phyloP scores from a whole-genome alignment of 2,797 vertebrate genomes.

The Gastrophryne carolinensis region DNA sequence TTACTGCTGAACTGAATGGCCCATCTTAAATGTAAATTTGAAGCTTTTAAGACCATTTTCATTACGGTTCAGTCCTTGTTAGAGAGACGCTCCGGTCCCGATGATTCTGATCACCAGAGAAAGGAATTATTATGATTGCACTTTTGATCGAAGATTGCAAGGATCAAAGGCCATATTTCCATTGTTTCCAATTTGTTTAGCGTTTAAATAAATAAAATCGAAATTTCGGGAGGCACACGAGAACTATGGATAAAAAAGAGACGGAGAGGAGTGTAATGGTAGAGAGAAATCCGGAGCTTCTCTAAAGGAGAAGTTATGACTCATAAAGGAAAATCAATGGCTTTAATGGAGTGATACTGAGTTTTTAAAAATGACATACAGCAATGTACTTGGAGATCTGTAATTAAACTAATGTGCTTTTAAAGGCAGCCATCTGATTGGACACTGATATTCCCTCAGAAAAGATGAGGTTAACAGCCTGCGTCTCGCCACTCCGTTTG shows the following conservation, averaged over 20 bases:
- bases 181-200: conserved; percentile 51
- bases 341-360: conserved; percentile 54
- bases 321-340: conserved; percentile 54
- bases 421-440: conserved; percentile 51
- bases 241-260: conserved; percentile 5
- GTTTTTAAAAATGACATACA: conserved; percentile 53
- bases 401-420: conserved; percentile 54
- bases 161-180: conserved; percentile 51
- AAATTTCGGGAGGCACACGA: conserved; percentile 39
- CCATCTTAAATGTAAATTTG: conserved; percentile 54
- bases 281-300: conserved; percentile 46
- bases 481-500: conserved; percentile 29
- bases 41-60: conserved; percentile 54
- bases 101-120: conserved; percentile 50
- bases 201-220: conserved; percentile 50
- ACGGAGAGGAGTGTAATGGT: conserved; percentile 40
- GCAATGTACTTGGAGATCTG: conserved; percentile 52
- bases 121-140: conserved; percentile 52
- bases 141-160: conserved; percentile 49
- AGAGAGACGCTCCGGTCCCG: conserved; percentile 49
- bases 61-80: conserved; percentile 52
- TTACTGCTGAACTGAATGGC: conserved; percentile 53
- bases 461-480: conserved; percentile 50
- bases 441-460: conserved; percentile 36
- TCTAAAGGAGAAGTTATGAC: conserved; percentile 53